Evolutionary conservation across 1,140 invertebrate species (phyloP).

Genomic region (Patella vulgata): DNA sequence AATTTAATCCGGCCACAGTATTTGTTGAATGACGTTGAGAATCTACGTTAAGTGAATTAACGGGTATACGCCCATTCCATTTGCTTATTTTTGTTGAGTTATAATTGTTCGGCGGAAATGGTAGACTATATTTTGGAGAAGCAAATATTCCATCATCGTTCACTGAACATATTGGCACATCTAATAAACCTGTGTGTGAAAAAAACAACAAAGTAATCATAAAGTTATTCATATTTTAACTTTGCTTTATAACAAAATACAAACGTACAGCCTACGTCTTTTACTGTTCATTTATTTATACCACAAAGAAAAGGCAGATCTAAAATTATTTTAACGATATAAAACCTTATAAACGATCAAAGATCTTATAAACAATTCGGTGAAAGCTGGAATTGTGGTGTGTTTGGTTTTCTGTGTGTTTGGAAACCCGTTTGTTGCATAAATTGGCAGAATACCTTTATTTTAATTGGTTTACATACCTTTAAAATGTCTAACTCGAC

Average conservation of each 20-base stretch:
- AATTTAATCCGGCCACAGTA: constrained; percentile 58
- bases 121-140: constrained; percentile 52
- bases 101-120: constrained; percentile 62
- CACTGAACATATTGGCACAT: constrained; percentile 64
- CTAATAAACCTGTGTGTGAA: constrained; percentile 54
- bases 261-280: too few species aligned
- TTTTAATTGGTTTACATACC: constrained; percentile 54
- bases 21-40: constrained; percentile 58
- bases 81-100: constrained; percentile 52
- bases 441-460: too few species aligned
- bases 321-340: background rate
- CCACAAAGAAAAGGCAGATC: too few species aligned
- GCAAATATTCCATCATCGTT: constrained; percentile 63
- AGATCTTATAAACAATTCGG: too few species aligned
- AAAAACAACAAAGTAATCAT: background rate
- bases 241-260: too few species aligned
- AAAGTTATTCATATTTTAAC: constrained; percentile 1
- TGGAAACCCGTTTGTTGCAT: too few species aligned
- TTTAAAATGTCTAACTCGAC: constrained; percentile 63
- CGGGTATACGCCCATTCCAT: constrained; percentile 47
- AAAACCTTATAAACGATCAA: background rate
- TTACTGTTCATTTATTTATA: too few species aligned
- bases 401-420: too few species aligned
- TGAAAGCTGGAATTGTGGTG: too few species aligned
- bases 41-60: constrained; percentile 63